These are phyloP conservation scores for Ctenoplectra terminalis DNA, from an alignment of 1,140 invertebrate genomes.

Conservation along the genomic window DNA sequence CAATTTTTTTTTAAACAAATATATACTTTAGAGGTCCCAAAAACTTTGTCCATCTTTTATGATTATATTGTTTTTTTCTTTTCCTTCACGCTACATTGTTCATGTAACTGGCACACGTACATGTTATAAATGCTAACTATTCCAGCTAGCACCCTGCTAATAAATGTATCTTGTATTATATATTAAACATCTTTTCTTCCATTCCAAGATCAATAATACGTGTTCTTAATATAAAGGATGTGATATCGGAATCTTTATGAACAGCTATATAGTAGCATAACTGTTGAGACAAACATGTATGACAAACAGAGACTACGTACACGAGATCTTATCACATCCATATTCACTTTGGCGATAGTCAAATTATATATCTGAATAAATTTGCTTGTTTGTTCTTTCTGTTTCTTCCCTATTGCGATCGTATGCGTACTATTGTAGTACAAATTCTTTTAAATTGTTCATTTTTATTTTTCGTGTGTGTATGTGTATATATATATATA, in stretches of 20 bases:
- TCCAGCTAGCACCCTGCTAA: constrained; percentile 61
- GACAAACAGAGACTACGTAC: constrained; percentile 49
- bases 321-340: constrained; percentile 47
- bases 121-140: constrained; percentile 60
- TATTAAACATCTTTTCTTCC: constrained; percentile 53
- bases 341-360: constrained; percentile 60
- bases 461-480: constrained; percentile 7
- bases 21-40: constrained; percentile 70
- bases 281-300: constrained; percentile 49
- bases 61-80: constrained; percentile 56
- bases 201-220: constrained; percentile 48
- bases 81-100: constrained; percentile 32
- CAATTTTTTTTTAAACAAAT: constrained; percentile 66
- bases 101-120: constrained; percentile 43
- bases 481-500: too few species aligned
- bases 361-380: constrained; percentile 43
- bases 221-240: constrained; percentile 52
- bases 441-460: constrained; percentile 32
- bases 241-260: constrained; percentile 48
- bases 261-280: constrained; percentile 25
- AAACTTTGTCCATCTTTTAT: constrained; percentile 62
- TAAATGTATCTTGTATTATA: constrained; percentile 54
- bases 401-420: constrained; percentile 27
- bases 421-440: constrained; percentile 8
- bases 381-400: constrained; percentile 22